Conservation (phyloP, 2,797 vertebrate genomes). For the Syndactyla subalaris region DNA sequence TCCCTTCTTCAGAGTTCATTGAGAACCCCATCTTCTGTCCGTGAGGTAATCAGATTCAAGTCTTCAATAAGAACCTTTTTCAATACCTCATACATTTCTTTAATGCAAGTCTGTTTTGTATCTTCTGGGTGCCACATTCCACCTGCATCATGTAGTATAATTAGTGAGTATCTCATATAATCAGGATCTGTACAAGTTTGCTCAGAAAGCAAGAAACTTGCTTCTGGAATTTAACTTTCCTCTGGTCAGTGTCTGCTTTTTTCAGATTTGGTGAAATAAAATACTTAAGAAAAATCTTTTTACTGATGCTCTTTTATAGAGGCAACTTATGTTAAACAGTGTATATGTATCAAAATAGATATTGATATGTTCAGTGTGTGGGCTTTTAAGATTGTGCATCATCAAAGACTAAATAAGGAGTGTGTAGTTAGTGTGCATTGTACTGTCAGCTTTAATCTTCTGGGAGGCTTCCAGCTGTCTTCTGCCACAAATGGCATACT, state of each 20-base stretch:
- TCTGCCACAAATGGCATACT: conserved; percentile 25
- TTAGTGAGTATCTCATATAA: not conserved
- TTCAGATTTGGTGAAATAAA: not conserved
- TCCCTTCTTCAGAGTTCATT: not conserved
- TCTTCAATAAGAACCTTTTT: not conserved
- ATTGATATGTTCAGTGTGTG: not conserved
- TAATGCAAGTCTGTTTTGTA: not conserved
- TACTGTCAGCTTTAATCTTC: not conserved
- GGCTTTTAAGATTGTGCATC: not conserved
- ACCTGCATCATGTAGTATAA: not conserved
- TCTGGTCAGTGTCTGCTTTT: not conserved
- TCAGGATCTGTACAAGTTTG: not conserved
- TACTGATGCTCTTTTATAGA: not conserved
- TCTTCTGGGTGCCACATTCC: not conserved
- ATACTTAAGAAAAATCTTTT: not conserved
- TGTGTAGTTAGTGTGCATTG: not conserved
- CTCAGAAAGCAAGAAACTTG: not conserved
- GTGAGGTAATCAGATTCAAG: not conserved
- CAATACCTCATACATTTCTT: not conserved
- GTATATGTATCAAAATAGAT: not conserved
- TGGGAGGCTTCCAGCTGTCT: conserved; percentile 45
- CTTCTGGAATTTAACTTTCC: not conserved
- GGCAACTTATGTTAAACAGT: not conserved
- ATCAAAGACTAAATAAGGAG: not conserved
- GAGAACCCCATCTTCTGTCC: not conserved